phyloP scores from a whole-genome alignment of 2,888 invertebrate genomes.

The Sclerodermus sp. region DNA sequence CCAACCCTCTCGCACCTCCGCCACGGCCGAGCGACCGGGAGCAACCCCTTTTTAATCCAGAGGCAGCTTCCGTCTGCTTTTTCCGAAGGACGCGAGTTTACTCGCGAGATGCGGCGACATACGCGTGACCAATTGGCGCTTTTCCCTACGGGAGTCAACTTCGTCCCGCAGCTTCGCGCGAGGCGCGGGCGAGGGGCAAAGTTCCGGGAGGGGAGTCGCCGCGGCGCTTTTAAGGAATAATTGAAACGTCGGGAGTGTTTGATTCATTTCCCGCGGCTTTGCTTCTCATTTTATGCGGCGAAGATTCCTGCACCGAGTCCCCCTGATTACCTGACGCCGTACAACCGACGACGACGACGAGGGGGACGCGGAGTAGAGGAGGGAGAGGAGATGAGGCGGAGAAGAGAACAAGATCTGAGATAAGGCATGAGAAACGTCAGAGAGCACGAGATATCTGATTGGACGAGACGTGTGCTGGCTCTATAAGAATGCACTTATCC shows the following conservation, averaged over 20 bases:
- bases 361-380: neutral
- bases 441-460: constrained; percentile 52
- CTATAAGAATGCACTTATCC: constrained; percentile 56
- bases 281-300: constrained; percentile 50
- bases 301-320: constrained; percentile 22
- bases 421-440: constrained; percentile 56
- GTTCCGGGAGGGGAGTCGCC: too few relatives aligned
- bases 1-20: neutral
- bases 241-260: constrained; percentile 54
- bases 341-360: neutral
- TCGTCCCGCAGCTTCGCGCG: too few relatives aligned
- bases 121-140: too few relatives aligned
- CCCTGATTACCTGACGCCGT: constrained; percentile 19
- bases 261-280: constrained; percentile 53
- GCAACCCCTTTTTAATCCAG: too few relatives aligned
- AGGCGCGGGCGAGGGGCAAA: too few relatives aligned
- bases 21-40: too few relatives aligned
- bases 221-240: too few relatives aligned
- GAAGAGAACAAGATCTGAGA: constrained; percentile 39
- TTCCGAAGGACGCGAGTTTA: too few relatives aligned
- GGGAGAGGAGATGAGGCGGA: too few relatives aligned
- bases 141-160: too few relatives aligned
- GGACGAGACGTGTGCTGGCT: constrained; percentile 44
- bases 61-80: too few relatives aligned
- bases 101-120: too few relatives aligned